phyloP scores from a whole-genome alignment of 2,113 vertebrate species.

The Myanophis thanlyinensis region DNA sequence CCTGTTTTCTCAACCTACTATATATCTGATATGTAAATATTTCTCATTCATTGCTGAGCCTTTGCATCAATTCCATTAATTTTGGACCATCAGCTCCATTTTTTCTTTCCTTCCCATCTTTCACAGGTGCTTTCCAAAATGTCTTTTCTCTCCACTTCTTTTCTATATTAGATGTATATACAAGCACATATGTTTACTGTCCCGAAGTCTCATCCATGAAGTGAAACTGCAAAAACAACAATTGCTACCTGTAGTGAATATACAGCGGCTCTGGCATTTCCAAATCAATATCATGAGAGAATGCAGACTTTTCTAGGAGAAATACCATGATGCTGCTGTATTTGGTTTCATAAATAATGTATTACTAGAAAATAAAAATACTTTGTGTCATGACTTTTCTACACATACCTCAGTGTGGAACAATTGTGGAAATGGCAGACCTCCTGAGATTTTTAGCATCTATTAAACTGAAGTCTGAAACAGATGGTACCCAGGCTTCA shows the following conservation, averaged over 20 bases:
- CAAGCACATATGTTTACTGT: not conserved
- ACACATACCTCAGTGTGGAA: not conserved
- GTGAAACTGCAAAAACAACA: not conserved
- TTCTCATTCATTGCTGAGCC: not conserved
- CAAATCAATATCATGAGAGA: not conserved
- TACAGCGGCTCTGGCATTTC: slow-evolving; percentile 5
- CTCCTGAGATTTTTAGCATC: not conserved
- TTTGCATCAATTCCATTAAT: not conserved
- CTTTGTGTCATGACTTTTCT: not conserved
- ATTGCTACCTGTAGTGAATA: not conserved
- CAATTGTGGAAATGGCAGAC: not conserved
- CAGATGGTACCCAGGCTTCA: not conserved
- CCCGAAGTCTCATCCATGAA: not conserved
- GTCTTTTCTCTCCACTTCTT: not conserved
- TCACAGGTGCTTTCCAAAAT: not conserved
- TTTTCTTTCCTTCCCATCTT: not conserved
- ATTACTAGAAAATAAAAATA: not conserved
- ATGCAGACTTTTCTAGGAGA: not conserved
- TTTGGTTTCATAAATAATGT: slow-evolving; percentile 3
- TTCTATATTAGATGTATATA: not conserved
- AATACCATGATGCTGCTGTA: not conserved
- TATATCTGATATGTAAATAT: not conserved
- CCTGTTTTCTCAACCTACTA: not conserved
- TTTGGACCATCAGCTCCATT: not conserved
- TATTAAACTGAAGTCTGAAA: not conserved